Evolutionary conservation across 2,888 invertebrate genomes (phyloP).

Genomic region (Sarcophaga variegata): DNA sequence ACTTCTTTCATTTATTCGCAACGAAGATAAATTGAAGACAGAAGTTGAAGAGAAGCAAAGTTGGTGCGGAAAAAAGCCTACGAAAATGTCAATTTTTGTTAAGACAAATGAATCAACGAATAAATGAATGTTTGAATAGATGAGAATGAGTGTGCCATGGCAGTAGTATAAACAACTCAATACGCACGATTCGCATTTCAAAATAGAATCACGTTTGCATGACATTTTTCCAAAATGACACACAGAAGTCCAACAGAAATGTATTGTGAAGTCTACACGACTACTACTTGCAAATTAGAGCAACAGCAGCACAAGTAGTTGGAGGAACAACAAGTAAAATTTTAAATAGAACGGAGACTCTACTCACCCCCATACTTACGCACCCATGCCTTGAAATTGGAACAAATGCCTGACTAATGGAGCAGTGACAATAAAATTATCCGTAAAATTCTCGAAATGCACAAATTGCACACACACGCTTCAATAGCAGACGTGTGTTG

Average conservation of each 20-base stretch:
- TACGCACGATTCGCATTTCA: conserved; percentile 57
- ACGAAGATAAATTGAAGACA: conserved; percentile 20
- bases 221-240: conserved; percentile 63
- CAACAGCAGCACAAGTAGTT: background rate
- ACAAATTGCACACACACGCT: conserved; percentile 68
- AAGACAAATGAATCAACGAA: background rate
- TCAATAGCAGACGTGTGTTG: conserved; percentile 51
- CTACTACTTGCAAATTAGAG: conserved; percentile 49
- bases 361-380: background rate
- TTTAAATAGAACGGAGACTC: background rate
- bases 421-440: conserved; percentile 67
- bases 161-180: conserved; percentile 37
- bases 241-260: conserved; percentile 53
- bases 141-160: background rate
- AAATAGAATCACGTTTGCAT: conserved; percentile 64
- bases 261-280: conserved; percentile 44
- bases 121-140: background rate
- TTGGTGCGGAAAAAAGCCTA: conserved; percentile 11
- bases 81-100: conserved; percentile 45
- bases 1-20: conserved; percentile 4
- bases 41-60: background rate
- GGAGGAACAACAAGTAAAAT: conserved; percentile 12
- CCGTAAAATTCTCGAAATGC: conserved; percentile 58
- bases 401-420: conserved; percentile 58
- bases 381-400: background rate